These are phyloP conservation scores for Caerostris extrusa DNA, from an alignment of 1,140 invertebrate species.

Conservation along the genomic window DNA sequence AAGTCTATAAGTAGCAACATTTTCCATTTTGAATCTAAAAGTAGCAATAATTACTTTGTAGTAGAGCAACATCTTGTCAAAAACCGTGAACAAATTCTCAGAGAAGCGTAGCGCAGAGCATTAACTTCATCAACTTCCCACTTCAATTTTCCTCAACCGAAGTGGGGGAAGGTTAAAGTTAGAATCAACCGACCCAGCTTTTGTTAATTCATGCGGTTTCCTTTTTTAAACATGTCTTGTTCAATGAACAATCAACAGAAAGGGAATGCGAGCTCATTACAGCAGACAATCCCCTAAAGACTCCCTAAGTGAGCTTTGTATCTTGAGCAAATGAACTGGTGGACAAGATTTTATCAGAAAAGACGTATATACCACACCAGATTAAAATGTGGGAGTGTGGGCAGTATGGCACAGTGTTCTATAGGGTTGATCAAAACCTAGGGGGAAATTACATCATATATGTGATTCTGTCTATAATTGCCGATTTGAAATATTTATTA, in stretches of 20 bases:
- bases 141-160: not conserved
- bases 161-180: not conserved
- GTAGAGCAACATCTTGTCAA: not conserved
- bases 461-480: not conserved
- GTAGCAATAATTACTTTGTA: not conserved
- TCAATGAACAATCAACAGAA: not conserved
- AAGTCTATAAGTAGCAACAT: too few relatives aligned
- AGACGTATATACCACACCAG: too few relatives aligned
- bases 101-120: not conserved
- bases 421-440: not conserved
- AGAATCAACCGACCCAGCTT: not conserved
- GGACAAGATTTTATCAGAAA: not conserved
- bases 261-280: not conserved
- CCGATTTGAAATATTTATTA: too few relatives aligned
- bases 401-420: not conserved
- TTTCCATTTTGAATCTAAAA: not conserved
- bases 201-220: not conserved
- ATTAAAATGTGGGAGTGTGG: too few relatives aligned
- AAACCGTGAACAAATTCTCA: not conserved
- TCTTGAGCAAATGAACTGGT: not conserved
- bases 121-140: not conserved
- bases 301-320: not conserved
- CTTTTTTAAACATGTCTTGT: not conserved
- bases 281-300: not conserved
- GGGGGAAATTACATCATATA: not conserved